Conservation (phyloP, 2,888 invertebrate species). For the Melinopterus prodromus region DNA sequence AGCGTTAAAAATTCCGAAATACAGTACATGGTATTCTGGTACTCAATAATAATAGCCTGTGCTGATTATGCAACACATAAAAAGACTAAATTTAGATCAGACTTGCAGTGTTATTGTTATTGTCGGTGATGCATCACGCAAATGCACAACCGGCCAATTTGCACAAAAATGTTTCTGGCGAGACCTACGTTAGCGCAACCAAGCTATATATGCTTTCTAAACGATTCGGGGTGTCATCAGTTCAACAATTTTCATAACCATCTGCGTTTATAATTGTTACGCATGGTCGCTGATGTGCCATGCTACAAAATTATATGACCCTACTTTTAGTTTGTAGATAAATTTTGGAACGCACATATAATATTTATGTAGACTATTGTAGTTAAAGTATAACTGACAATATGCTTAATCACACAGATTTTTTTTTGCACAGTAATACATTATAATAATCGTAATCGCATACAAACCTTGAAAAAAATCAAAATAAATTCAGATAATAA, state of each 20-base stretch:
- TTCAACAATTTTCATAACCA: background rate
- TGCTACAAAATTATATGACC: too few species aligned
- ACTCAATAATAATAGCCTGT: background rate
- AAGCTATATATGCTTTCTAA: background rate
- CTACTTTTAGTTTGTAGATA: too few species aligned
- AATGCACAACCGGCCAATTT: background rate
- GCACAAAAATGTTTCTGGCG: background rate
- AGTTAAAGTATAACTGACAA: too few species aligned
- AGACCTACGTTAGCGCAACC: background rate
- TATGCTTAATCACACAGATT: too few species aligned
- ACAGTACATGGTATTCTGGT: background rate
- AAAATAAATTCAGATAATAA: background rate
- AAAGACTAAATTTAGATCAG: background rate
- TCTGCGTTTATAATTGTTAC: background rate
- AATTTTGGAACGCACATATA: too few species aligned
- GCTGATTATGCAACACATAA: background rate
- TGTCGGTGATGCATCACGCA: background rate
- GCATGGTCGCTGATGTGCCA: too few species aligned
- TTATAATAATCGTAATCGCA: background rate
- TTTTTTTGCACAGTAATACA: background rate
- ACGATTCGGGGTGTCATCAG: background rate
- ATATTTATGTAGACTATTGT: too few species aligned
- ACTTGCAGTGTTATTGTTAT: background rate
- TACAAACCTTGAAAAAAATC: background rate
- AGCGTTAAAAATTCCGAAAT: background rate